Evolutionary conservation across 2,888 invertebrate genomes (phyloP), one percentile per base, ranked within the genome.

Genomic region (Drosophila niveifrons): DNA sequence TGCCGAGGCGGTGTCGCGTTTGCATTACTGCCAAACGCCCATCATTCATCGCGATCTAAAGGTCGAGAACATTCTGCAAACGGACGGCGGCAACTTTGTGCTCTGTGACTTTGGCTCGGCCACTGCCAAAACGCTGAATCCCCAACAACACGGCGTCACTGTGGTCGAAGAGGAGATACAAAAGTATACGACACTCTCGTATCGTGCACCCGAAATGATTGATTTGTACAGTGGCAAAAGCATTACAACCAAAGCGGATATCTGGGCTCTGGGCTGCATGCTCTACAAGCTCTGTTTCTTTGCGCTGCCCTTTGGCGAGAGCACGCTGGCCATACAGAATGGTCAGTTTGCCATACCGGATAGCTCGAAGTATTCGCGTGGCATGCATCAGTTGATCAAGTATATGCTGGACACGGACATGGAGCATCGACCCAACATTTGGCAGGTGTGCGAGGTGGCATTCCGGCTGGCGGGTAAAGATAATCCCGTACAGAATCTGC

Each of bases 31-130:
- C 93, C 96, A 97, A 92, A 97, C 97, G 46, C 98, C 98, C 44
- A 97, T 98, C 84, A 96, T 97, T 89, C 98, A 98, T 93, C 94
- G 98, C 82, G 98, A 98, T 94, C 93, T 98, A 80, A 98, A 98
- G 94, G 97, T 98, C 72, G 98, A 98, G 93, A 98, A 98, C 93
- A 96, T 98, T 88, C 93, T 98, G 82, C 94, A 96, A 82, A 95
- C 95, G 82, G 96, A 97, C 89, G 94, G 94, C 80, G 96, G 96
- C 44, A 95, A 95, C 91, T 97, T 96, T 92, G 96, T 98, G 50
- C 93, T 98, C 46, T 98, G 98, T 93, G 98, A 98, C 94, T 98
- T 98, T 94, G 98, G 98, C 46, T 97, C 97, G 78, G 97, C 98
- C 13, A 98, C 98, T n/a, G 96, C 96, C 34, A 95, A 96, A 90